Conservation (phyloP, 2,888 invertebrate species). For the Xiphydria camelus region DNA sequence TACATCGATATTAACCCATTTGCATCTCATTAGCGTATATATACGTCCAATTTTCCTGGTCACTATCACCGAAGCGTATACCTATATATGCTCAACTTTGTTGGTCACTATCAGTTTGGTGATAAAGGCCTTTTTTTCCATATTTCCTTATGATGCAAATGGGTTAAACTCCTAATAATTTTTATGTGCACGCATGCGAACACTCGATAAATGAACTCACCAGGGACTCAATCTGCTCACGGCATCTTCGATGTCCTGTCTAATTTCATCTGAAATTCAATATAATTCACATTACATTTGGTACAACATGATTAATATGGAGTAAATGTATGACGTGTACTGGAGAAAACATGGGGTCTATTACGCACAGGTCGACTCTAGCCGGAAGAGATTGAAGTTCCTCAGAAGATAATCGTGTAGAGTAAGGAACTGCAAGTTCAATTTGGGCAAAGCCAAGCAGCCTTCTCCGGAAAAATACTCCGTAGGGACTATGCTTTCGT, state of each 20-base stretch:
- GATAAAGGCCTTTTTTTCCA: too few species aligned
- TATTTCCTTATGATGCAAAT: too few species aligned
- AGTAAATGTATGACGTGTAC: slow-evolving; percentile 3
- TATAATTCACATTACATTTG: too few species aligned
- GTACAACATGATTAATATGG: slow-evolving; percentile 1
- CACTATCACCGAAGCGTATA: too few species aligned
- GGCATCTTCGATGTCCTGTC: slow-evolving; percentile 98
- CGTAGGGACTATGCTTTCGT: slow-evolving; percentile 97
- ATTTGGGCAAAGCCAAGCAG: slow-evolving; percentile 92
- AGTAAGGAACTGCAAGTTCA: slow-evolving; percentile 97
- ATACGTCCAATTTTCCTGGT: too few species aligned
- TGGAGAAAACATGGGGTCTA: slow-evolving; percentile 9
- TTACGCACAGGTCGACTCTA: slow-evolving; percentile 94
- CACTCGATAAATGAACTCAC: slow-evolving; percentile 60
- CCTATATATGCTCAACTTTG: too few species aligned
- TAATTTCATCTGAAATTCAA: slow-evolving; percentile 86
- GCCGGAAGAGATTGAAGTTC: slow-evolving; percentile 95
- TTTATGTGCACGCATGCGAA: not conserved
- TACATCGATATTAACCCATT: too few species aligned
- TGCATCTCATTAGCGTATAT: too few species aligned
- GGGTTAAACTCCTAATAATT: not conserved
- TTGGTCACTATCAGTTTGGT: too few species aligned
- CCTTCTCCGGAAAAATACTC: slow-evolving; percentile 97
- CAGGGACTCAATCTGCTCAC: slow-evolving; percentile 94
- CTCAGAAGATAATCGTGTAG: slow-evolving; percentile 96